Conservation (phyloP, 2,113 vertebrate species). For the Myotis yumanensis region DNA sequence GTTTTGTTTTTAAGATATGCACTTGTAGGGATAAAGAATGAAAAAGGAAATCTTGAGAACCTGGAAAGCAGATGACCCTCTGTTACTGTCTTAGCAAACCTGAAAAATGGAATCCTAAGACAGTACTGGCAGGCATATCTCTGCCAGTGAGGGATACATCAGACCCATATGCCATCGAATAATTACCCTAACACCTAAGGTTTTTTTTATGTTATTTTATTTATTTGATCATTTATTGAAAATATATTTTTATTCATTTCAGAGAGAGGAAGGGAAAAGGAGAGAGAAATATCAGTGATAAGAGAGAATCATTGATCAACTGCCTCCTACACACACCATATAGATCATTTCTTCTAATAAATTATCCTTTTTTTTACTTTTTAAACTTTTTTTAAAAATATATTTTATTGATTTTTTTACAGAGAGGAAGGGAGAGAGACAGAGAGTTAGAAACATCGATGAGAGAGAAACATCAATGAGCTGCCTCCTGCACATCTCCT, state of each 20-base stretch:
- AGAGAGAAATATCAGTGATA: no score
- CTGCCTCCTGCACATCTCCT: no score
- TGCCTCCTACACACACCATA: background rate
- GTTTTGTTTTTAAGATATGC: background rate
- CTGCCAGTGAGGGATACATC: background rate
- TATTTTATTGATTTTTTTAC: no score
- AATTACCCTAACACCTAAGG: background rate
- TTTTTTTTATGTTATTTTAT: background rate
- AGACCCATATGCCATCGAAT: background rate
- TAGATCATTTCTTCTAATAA: background rate
- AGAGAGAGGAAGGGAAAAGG: no score
- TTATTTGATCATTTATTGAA: background rate
- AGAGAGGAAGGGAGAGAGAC: no score
- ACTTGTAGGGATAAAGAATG: background rate
- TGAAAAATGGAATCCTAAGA: background rate
- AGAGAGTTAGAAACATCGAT: no score
- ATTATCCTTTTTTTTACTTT: background rate
- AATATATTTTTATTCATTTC: no score
- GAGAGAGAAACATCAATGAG: no score
- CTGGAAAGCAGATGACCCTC: background rate
- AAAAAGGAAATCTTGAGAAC: constrained; percentile 12
- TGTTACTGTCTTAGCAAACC: constrained; percentile 9
- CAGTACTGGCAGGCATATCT: background rate
- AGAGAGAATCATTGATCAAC: no score
- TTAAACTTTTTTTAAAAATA: no score